phyloP scores from a whole-genome alignment of 2,797 vertebrate genomes.

The Masticophis lateralis region DNA sequence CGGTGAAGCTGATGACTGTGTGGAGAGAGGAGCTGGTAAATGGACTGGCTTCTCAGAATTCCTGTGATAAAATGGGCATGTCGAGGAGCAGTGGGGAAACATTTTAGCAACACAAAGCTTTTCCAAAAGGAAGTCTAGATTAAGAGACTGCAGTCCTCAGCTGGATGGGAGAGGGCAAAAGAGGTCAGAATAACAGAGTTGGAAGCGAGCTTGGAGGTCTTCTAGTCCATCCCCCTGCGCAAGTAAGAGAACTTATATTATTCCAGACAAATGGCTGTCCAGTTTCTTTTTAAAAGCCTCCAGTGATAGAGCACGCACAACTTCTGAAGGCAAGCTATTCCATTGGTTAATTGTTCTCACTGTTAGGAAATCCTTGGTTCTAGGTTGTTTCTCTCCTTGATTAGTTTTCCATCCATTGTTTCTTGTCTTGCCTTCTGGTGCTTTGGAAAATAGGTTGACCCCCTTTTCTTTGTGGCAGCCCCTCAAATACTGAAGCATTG shows the following conservation, averaged over 20 bases:
- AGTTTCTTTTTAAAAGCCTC: background rate
- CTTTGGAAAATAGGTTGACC: background rate
- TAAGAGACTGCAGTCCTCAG: background rate
- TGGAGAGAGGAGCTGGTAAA: background rate
- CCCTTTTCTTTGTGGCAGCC: background rate
- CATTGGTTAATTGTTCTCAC: background rate
- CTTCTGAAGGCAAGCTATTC: background rate
- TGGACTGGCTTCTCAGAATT: background rate
- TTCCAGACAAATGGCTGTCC: background rate
- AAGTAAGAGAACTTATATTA: background rate
- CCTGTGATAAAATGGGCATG: background rate
- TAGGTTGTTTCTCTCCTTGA: background rate
- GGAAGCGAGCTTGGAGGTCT: background rate
- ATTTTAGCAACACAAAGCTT: background rate
- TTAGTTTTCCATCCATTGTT: background rate
- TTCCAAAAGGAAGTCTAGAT: background rate
- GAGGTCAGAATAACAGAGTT: background rate
- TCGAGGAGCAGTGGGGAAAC: background rate
- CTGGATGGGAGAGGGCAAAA: background rate
- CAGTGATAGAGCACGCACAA: background rate
- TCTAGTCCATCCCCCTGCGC: background rate
- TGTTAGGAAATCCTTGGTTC: background rate
- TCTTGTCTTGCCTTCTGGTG: background rate
- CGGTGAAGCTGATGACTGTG: background rate
- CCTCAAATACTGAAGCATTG: background rate